Evolutionary conservation across 2,113 vertebrate genomes (phyloP).

Genomic region (Ictidomys tridecemlineatus): DNA sequence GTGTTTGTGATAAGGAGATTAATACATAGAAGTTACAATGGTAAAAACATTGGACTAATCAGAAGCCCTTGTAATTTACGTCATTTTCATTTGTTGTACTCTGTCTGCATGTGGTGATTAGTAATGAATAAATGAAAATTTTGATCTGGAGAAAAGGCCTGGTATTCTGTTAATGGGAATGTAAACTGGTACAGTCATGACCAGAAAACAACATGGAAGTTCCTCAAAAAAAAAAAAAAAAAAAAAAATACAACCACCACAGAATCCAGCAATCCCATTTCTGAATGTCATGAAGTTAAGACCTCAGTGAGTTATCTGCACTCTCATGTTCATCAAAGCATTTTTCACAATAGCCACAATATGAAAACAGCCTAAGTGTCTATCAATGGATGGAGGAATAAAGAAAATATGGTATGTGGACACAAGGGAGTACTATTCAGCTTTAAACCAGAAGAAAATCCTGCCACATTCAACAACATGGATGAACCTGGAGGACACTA

Average conservation of each 20-base stretch:
- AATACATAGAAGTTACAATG: neutral
- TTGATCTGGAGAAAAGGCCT: neutral
- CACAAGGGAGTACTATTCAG: neutral
- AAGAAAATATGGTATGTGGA: neutral
- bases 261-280: too few relatives aligned
- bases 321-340: neutral
- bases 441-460: neutral
- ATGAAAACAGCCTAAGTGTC: neutral
- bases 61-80: neutral
- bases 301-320: neutral
- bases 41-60: neutral
- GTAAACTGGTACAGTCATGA: neutral
- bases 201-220: neutral
- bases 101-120: neutral
- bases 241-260: neutral
- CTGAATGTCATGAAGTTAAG: neutral
- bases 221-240: neutral
- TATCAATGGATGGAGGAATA: neutral
- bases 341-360: neutral
- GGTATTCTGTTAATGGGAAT: neutral
- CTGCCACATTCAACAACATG: neutral
- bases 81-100: neutral
- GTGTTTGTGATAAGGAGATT: neutral
- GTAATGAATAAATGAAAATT: neutral
- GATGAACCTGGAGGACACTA: neutral